Evolutionary conservation across 2,888 invertebrate genomes (phyloP).

Genomic region (Nowickia ferox): DNA sequence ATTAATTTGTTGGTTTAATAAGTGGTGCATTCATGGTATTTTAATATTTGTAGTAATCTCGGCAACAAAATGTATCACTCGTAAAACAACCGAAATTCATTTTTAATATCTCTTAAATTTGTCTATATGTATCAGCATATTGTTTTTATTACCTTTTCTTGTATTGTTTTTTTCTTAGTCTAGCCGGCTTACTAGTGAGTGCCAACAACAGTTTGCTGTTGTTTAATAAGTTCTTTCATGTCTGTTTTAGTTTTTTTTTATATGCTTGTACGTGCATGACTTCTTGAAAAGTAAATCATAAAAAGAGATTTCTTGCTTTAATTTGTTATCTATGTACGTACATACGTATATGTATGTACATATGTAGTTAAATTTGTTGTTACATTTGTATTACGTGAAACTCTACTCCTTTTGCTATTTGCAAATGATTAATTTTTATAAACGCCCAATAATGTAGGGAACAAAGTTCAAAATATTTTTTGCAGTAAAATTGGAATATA

Average conservation of each 20-base stretch:
- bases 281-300: too few species aligned
- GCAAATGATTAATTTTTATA: background rate
- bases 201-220: background rate
- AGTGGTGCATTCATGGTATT: conserved; percentile 35
- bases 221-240: background rate
- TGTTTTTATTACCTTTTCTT: background rate
- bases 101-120: conserved; percentile 6
- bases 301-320: background rate
- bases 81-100: conserved; percentile 7
- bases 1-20: background rate
- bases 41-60: conserved; percentile 18
- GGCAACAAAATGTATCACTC: conserved; percentile 32
- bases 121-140: background rate
- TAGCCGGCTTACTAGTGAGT: conserved; percentile 44
- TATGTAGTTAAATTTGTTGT: background rate
- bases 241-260: background rate
- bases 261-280: background rate
- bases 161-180: conserved; percentile 16
- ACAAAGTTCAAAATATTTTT: background rate
- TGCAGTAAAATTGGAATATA: background rate
- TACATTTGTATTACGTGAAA: too few species aligned
- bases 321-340: background rate
- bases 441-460: background rate
- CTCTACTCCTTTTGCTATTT: too few species aligned
- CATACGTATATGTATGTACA: background rate